These are phyloP conservation scores for Pilophorus perplexus DNA, from an alignment of 2,888 invertebrate species.

Conservation along the genomic window DNA sequence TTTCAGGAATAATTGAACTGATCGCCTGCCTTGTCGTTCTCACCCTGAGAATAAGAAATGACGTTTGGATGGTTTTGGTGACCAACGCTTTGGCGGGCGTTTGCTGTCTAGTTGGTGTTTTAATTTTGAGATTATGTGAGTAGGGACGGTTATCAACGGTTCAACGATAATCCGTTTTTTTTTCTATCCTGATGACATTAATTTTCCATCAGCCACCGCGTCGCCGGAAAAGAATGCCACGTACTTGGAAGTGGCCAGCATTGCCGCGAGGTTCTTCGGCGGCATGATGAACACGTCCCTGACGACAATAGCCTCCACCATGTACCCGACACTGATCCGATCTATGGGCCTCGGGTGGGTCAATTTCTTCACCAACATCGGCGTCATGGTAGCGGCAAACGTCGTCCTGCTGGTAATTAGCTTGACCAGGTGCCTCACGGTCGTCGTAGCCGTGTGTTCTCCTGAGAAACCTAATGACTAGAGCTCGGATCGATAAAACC, in stretches of 20 bases:
- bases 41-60: neutral
- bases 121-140: too few species aligned
- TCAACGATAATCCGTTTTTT: too few species aligned
- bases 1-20: conserved; percentile 8
- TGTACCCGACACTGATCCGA: conserved; percentile 41
- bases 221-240: too few species aligned
- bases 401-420: conserved; percentile 34
- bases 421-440: too few species aligned
- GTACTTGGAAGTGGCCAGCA: neutral
- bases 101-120: conserved; percentile 8
- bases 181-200: too few species aligned
- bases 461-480: too few species aligned
- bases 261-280: conserved; percentile 38
- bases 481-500: too few species aligned
- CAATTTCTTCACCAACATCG: conserved; percentile 36
- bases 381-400: conserved; percentile 34
- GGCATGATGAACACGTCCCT: conserved; percentile 39
- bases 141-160: too few species aligned
- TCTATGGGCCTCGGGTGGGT: conserved; percentile 35
- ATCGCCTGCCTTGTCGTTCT: neutral
- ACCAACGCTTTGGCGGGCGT: conserved; percentile 4
- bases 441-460: too few species aligned
- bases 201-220: too few species aligned
- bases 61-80: neutral
- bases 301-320: conserved; percentile 15